Base-by-base conservation (phyloP, 2,797 vertebrate genomes). In the Chelidonichthys spinosus region DNA sequence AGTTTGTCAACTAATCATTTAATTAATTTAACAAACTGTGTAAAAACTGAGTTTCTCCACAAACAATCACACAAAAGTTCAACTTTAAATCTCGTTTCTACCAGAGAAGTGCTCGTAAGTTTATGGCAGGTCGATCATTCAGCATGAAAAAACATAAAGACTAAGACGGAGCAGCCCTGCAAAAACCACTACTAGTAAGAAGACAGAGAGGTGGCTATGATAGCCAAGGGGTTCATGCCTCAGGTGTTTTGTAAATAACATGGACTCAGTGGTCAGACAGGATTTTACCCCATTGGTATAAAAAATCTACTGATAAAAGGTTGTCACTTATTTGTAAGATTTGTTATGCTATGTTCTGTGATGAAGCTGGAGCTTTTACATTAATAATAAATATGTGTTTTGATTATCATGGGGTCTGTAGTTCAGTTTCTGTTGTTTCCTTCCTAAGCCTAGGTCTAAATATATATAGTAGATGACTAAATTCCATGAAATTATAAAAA, bases 321-420 rank as follows among this genome's bases (percentile, higher is more conserved):
- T 43, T 1, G 4, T 52, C 4, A 66, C 9, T 58, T 2, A 72
- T 33, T 56, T 32, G 35, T 5, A 56, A 39, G 42, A 32, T 47
- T 14, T 37, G 25, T 42, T 53, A 68, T 69, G 8, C 32, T 18
- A 14, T 73, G 37, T 55, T 46, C 2, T 63, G 40, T 52, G n/a
- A 36, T 44, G 32, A 35, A 62, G 39, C 18, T 11, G 14, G 13
- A 42, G 58, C 14, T 53, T 7, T 43, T 10, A 14, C 2, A 43
- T 54, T 32, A 37, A 8, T 37, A 32, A 14, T 15, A 18, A 25
- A 43, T 18, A 43, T 3, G n/a, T 53, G 40, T 52, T 60, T 52
- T 50, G 43, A 43, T 43, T 47, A 53, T 44, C 46, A 60, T 25
- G 33, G 7, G 5, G 7, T 43, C 18, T 4, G 18, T 70, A 13